These are phyloP conservation scores for Magallana nippona DNA, from an alignment of 2,888 invertebrate genomes.

Conservation along the genomic window DNA sequence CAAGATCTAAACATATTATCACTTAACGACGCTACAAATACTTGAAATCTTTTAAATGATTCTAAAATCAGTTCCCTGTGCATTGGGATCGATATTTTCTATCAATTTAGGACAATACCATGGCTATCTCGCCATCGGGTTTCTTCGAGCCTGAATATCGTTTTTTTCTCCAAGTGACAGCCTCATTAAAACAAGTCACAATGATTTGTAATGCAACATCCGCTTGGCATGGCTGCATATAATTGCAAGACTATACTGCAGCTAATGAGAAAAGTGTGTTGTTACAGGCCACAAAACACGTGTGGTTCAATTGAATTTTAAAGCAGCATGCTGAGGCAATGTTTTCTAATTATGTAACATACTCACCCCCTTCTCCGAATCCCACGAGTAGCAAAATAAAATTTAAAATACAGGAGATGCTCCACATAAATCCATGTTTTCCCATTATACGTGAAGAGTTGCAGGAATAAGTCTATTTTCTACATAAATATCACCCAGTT, in stretches of 20 bases:
- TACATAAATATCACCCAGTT: background rate
- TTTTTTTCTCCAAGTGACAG: background rate
- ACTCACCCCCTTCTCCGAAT: background rate
- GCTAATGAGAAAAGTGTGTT: slow-evolving; percentile 19
- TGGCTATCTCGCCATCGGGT: too few species aligned
- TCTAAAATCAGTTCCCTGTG: too few species aligned
- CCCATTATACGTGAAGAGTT: background rate
- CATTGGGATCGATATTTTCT: too few species aligned
- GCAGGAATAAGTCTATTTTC: background rate
- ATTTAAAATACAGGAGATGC: background rate
- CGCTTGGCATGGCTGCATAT: background rate
- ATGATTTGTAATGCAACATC: background rate
- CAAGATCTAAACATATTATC: too few species aligned
- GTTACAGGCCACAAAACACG: background rate
- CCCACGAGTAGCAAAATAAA: background rate
- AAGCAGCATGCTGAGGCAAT: background rate
- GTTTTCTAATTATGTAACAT: background rate
- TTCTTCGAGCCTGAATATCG: background rate
- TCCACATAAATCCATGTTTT: slow-evolving; percentile 14
- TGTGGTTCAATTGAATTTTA: slow-evolving; percentile 5
- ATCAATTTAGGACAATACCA: too few species aligned
- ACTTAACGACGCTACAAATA: too few species aligned
- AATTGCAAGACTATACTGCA: background rate
- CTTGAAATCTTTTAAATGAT: too few species aligned
- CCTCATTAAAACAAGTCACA: background rate